These are phyloP conservation scores for Anolis sagrei DNA, from an alignment of 2,113 vertebrate species.

Conservation along the genomic window DNA sequence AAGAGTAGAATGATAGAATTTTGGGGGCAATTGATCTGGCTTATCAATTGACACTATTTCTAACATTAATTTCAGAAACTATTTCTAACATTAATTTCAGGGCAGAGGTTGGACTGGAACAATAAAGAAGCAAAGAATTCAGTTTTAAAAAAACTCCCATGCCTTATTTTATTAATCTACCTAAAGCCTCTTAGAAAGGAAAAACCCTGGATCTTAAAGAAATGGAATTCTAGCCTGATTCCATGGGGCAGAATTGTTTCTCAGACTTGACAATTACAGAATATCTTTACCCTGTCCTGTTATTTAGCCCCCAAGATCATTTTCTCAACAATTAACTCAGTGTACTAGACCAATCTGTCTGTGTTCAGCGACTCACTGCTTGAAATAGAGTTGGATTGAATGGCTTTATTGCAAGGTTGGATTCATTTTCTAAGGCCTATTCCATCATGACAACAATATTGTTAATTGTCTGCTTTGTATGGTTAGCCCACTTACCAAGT, in stretches of 20 bases:
- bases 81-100: background rate
- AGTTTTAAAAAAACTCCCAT: background rate
- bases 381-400: constrained; percentile 27
- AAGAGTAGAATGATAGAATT: no score
- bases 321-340: background rate
- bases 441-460: constrained; percentile 8
- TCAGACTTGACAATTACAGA: background rate
- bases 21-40: no score
- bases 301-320: background rate
- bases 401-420: constrained; percentile 9
- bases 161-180: background rate
- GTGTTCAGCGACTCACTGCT: background rate
- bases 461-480: background rate
- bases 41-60: background rate
- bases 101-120: no score
- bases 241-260: background rate
- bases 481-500: background rate
- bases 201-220: background rate
- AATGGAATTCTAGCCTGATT: background rate
- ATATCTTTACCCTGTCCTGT: background rate
- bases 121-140: background rate
- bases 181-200: background rate
- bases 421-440: constrained; percentile 6
- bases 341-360: background rate
- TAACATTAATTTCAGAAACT: background rate